Conservation (phyloP, 2,797 vertebrate species). For the Chloroceryle inda region DNA sequence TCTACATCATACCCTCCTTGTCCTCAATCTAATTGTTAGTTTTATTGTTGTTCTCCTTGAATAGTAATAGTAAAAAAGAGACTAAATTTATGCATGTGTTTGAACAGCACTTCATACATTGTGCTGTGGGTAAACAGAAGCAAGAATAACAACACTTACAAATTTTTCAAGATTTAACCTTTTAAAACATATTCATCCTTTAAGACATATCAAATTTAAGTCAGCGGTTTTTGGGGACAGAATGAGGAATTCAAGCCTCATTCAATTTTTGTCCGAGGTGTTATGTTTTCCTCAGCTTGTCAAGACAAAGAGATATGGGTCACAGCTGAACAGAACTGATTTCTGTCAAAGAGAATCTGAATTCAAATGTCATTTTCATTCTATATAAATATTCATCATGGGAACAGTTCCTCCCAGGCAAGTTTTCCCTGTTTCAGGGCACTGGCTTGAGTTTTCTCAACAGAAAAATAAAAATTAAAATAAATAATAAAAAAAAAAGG, state of each 20-base stretch:
- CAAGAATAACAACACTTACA: background rate
- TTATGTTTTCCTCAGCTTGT: conserved; percentile 41
- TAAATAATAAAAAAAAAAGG: background rate
- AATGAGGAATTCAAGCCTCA: conserved; percentile 7
- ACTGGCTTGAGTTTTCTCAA: background rate
- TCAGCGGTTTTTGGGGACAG: background rate
- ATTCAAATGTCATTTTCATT: conserved; percentile 57
- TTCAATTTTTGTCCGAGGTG: background rate
- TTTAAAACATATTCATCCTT: background rate
- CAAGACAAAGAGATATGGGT: conserved; percentile 36
- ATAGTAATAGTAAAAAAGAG: background rate
- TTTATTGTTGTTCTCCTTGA: background rate
- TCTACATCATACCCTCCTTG: background rate
- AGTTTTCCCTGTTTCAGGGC: background rate
- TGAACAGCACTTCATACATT: background rate
- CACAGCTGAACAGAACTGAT: conserved; percentile 33
- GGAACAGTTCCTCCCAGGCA: conserved; percentile 6
- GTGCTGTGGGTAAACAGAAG: background rate
- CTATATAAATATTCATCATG: conserved; percentile 47
- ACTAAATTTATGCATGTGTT: background rate
- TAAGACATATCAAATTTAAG: background rate
- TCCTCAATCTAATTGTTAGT: background rate
- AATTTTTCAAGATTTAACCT: background rate
- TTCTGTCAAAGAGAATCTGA: conserved; percentile 31
- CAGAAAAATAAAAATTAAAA: background rate